phyloP scores from a whole-genome alignment of 2,888 invertebrate species.

The Ophonus ardosiacus region DNA sequence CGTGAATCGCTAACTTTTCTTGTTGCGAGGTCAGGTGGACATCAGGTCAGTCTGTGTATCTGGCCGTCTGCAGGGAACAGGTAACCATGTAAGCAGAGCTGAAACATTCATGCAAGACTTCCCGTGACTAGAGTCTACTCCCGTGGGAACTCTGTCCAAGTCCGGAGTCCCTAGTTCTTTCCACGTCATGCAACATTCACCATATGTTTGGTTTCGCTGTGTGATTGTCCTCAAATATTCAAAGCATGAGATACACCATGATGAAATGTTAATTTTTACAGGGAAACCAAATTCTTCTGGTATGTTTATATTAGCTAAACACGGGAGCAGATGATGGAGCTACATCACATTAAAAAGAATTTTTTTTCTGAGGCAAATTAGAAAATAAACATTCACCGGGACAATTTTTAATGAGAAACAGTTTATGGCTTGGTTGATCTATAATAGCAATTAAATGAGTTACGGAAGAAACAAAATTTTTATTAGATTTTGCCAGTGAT shows the following conservation, averaged over 20 bases:
- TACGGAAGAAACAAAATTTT: too few relatives aligned
- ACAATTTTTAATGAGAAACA: too few relatives aligned
- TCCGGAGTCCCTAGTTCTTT: conserved; percentile 22
- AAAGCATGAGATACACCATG: conserved; percentile 4
- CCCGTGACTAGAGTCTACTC: conserved; percentile 47
- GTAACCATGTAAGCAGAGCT: conserved; percentile 24
- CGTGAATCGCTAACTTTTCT: background rate
- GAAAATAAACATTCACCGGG: too few relatives aligned
- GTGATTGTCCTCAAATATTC: conserved; percentile 60
- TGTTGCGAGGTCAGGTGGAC: background rate
- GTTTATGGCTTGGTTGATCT: too few relatives aligned
- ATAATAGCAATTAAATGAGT: too few relatives aligned
- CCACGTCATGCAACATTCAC: conserved; percentile 52
- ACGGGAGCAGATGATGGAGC: background rate
- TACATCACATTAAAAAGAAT: background rate
- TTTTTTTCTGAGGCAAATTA: too few relatives aligned
- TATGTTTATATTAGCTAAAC: background rate
- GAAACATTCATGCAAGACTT: conserved; percentile 59
- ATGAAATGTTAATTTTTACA: conserved; percentile 54
- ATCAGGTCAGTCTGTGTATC: background rate
- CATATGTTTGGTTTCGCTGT: conserved; percentile 58
- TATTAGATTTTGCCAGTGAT: too few relatives aligned
- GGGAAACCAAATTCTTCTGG: background rate
- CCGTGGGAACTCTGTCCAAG: conserved; percentile 55
- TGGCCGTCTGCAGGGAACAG: conserved; percentile 7